phyloP scores from a whole-genome alignment of 2,797 vertebrate genomes.

The Macropodus opercularis region DNA sequence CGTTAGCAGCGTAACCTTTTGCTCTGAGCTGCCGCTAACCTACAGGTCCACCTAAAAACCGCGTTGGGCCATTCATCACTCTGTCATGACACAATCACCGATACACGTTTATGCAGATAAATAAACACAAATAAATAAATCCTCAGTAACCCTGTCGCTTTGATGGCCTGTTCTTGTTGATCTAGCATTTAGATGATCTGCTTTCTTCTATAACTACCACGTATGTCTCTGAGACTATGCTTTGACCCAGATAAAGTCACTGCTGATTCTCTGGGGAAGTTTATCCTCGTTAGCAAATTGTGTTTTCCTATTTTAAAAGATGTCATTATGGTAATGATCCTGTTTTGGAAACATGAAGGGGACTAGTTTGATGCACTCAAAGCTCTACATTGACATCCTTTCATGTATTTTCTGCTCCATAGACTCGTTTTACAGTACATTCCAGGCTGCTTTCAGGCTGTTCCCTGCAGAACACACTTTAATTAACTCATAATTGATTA shows the following conservation, averaged over 20 bases:
- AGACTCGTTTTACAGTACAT: constrained; percentile 1
- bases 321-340: constrained; percentile 7
- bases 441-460: neutral
- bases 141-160: too few relatives aligned
- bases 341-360: constrained; percentile 18
- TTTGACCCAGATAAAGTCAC: neutral
- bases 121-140: too few relatives aligned
- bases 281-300: constrained; percentile 18
- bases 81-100: constrained; percentile 18
- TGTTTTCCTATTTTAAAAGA: neutral
- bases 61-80: constrained; percentile 41
- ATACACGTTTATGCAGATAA: constrained; percentile 24
- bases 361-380: neutral
- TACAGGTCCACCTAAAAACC: constrained; percentile 30
- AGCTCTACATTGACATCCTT: neutral
- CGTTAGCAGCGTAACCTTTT: constrained; percentile 56
- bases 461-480: constrained; percentile 17
- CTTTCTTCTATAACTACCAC: too few relatives aligned
- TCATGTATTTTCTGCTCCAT: neutral
- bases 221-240: too few relatives aligned
- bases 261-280: neutral
- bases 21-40: constrained; percentile 41
- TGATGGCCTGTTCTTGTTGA: too few relatives aligned
- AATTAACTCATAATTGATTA: constrained; percentile 48
- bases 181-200: too few relatives aligned